A percentile compares a stretch with the other conserved stretches of the same genome.
Conservation (phyloP, 2,888 invertebrate genomes). For the Microplitis manilae region DNA sequence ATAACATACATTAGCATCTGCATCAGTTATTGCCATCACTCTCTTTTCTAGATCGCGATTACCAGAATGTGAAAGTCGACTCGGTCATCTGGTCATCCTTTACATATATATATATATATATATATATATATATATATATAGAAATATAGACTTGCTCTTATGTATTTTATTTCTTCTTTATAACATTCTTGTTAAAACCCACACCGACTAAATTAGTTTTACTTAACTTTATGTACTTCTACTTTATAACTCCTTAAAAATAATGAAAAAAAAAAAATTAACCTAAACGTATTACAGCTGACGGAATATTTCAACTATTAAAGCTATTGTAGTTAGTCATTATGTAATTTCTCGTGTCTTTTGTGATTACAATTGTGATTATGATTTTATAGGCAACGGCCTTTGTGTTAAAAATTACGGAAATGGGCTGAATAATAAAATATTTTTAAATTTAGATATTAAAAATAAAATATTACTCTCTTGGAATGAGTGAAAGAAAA, state of each 20-base stretch:
- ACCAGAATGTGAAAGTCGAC: constrained; percentile 55
- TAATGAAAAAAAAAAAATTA: background rate
- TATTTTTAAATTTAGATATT: background rate
- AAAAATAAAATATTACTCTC: background rate
- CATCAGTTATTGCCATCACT: constrained; percentile 13
- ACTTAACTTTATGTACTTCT: background rate
- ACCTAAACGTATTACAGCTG: background rate
- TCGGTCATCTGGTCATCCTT: constrained; percentile 56
- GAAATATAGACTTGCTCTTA: constrained; percentile 24
- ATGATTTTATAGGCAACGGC: no score
- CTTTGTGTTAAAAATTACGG: no score
- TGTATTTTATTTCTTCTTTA: constrained; percentile 14
- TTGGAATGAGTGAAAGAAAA: background rate
- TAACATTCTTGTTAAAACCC: constrained; percentile 1
- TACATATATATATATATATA: constrained; percentile 50
- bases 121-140: constrained; percentile 43
- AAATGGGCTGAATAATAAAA: no score
- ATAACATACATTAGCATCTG: constrained; percentile 4
- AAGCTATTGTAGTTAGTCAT: no score
- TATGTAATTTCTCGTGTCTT: no score
- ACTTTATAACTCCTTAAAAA: background rate
- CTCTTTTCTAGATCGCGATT: constrained; percentile 48
- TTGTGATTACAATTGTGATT: no score
- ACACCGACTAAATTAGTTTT: background rate
- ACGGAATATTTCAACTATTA: no score